These are phyloP conservation scores for Hemiprocne comata DNA, from an alignment of 2,113 vertebrate genomes.

Conservation along the genomic window DNA sequence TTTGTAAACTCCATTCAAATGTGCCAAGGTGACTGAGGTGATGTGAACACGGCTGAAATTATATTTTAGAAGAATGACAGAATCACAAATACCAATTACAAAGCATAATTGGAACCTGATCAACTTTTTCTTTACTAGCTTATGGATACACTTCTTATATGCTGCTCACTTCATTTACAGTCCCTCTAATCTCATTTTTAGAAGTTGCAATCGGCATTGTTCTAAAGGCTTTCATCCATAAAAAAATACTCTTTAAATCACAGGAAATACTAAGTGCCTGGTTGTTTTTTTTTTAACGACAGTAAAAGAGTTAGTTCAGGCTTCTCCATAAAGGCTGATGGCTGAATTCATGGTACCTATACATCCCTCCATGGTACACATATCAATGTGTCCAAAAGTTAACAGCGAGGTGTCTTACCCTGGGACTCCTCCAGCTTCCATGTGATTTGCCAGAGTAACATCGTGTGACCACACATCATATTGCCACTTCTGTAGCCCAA, in stretches of 20 bases:
- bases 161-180: not conserved
- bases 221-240: not conserved
- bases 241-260: not conserved
- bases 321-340: not conserved
- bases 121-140: not conserved
- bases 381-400: not conserved
- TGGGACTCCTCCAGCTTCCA: slow-evolving; percentile 96
- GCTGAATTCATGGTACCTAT: not conserved
- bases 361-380: not conserved
- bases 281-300: not conserved
- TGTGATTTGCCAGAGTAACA: slow-evolving; percentile 96
- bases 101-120: not conserved
- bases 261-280: not conserved
- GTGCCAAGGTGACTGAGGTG: slow-evolving; percentile 92
- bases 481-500: slow-evolving; percentile 98
- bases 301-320: not conserved
- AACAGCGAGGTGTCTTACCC: slow-evolving; percentile 80
- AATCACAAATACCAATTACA: not conserved
- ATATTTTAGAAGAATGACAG: slow-evolving; percentile 46
- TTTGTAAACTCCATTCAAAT: slow-evolving; percentile 93
- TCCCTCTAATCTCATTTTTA: not conserved
- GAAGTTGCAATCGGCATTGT: not conserved
- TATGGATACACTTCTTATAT: not conserved
- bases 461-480: slow-evolving; percentile 99
- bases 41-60: slow-evolving; percentile 93